Evolutionary conservation across 2,888 invertebrate species (phyloP).

Genomic region (Drosophila affinis): DNA sequence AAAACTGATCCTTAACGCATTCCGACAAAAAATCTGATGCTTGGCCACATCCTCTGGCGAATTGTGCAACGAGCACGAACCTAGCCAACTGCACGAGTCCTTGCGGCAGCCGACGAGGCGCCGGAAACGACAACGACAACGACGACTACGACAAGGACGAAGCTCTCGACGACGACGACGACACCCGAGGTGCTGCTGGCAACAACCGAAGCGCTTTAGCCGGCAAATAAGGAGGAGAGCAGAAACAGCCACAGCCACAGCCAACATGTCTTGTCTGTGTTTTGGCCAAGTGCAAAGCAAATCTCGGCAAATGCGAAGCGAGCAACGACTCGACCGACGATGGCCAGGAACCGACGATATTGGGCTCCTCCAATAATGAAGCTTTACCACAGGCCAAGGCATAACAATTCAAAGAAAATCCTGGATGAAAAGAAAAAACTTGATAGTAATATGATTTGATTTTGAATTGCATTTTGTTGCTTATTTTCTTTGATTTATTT

Average conservation of each 20-base stretch:
- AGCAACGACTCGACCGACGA: constrained; percentile 48
- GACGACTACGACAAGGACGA: constrained; percentile 40
- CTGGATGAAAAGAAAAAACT: too few species aligned
- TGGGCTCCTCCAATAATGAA: constrained; percentile 47
- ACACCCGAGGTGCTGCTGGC: constrained; percentile 33
- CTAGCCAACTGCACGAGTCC: constrained; percentile 70
- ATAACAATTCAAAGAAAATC: not conserved
- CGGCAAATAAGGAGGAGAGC: constrained; percentile 46
- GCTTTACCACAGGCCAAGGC: not conserved
- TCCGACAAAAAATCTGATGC: constrained; percentile 79
- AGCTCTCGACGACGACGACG: constrained; percentile 31
- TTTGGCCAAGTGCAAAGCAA: constrained; percentile 55
- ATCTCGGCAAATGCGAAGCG: constrained; percentile 56
- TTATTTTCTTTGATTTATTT: not conserved
- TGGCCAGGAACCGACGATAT: constrained; percentile 54
- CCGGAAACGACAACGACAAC: constrained; percentile 34
- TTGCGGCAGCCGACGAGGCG: constrained; percentile 47
- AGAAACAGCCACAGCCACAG: too few species aligned
- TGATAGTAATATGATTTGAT: not conserved
- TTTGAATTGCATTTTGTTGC: not conserved
- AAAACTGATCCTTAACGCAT: constrained; percentile 84
- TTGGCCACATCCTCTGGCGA: constrained; percentile 64
- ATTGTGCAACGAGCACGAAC: constrained; percentile 78
- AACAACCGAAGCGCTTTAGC: constrained; percentile 33
- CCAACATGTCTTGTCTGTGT: constrained; percentile 44